Evolutionary conservation across 2,113 vertebrate genomes (phyloP).

Genomic region (Geococcyx californianus): DNA sequence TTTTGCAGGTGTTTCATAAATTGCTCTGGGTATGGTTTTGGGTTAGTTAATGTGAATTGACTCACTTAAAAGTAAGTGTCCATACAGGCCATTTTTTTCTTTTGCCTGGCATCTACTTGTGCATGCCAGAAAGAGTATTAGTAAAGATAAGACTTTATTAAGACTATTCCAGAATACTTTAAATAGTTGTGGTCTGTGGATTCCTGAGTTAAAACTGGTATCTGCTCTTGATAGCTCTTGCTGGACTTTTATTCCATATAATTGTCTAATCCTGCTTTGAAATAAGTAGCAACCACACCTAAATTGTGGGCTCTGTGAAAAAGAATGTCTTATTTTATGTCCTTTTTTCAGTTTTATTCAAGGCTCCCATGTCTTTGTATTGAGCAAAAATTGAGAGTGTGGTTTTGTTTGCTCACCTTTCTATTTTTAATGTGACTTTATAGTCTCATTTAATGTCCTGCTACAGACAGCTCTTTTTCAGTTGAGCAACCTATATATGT

Average conservation of each 20-base stretch:
- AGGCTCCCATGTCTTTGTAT: rapidly evolving
- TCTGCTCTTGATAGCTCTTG: background rate
- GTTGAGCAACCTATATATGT: background rate
- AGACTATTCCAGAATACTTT: background rate
- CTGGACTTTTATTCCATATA: background rate
- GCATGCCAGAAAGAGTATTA: rapidly evolving
- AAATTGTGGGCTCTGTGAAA: background rate
- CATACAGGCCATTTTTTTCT: rapidly evolving
- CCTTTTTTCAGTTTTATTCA: background rate
- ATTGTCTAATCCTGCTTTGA: background rate
- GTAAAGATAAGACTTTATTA: background rate
- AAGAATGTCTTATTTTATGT: background rate
- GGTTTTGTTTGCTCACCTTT: background rate
- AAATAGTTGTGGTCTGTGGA: background rate
- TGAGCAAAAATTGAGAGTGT: background rate
- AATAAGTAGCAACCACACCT: background rate
- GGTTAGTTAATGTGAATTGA: background rate
- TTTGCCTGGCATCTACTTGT: background rate
- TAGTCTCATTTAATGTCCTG: background rate
- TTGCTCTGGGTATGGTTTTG: background rate
- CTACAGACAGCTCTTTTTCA: background rate
- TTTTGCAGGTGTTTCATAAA: background rate
- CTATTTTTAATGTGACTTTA: background rate
- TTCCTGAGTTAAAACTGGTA: background rate
- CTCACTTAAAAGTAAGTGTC: rapidly evolving